Conservation (phyloP, 1,140 invertebrate species). For the Ditylenchus dipsaci region DNA sequence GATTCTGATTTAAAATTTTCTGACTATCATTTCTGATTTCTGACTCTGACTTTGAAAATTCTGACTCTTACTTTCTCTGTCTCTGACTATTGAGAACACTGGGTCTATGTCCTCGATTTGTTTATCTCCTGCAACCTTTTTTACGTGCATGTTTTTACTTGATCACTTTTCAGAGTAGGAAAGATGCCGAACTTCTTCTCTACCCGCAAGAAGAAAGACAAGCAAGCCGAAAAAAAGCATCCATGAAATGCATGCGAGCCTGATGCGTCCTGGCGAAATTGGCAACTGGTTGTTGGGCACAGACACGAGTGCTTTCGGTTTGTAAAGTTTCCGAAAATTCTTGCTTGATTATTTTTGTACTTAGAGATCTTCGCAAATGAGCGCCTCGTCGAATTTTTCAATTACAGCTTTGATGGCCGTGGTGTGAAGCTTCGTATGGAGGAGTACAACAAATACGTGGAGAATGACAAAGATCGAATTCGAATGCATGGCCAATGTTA, state of each 20-base stretch:
- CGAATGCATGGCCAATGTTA: constrained; percentile 48
- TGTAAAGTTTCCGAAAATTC: constrained; percentile 4
- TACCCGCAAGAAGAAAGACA: background rate
- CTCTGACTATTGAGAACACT: too few relatives aligned
- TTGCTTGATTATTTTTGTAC: constrained; percentile 2
- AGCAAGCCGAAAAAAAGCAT: background rate
- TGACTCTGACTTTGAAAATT: too few relatives aligned
- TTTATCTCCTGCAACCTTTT: background rate
- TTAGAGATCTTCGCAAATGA: constrained; percentile 25
- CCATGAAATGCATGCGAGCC: constrained; percentile 12
- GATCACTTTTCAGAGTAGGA: background rate
- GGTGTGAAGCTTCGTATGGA: constrained; percentile 31
- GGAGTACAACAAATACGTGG: constrained; percentile 39
- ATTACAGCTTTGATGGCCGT: constrained; percentile 36
- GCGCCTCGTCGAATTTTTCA: constrained; percentile 33
- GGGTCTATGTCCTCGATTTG: too few relatives aligned
- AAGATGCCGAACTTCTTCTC: background rate
- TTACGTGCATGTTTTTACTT: background rate
- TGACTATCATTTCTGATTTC: too few relatives aligned
- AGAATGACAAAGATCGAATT: constrained; percentile 46
- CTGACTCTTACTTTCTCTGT: too few relatives aligned
- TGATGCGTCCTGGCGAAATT: constrained; percentile 16
- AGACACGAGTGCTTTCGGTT: constrained; percentile 7
- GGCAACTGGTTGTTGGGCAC: constrained; percentile 23
- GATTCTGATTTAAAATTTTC: too few relatives aligned